A percentile compares a stretch with the other conserved stretches of the same genome.
Evolutionary conservation across 2,113 vertebrate genomes (phyloP).

Genomic region (Pogona vitticeps): DNA sequence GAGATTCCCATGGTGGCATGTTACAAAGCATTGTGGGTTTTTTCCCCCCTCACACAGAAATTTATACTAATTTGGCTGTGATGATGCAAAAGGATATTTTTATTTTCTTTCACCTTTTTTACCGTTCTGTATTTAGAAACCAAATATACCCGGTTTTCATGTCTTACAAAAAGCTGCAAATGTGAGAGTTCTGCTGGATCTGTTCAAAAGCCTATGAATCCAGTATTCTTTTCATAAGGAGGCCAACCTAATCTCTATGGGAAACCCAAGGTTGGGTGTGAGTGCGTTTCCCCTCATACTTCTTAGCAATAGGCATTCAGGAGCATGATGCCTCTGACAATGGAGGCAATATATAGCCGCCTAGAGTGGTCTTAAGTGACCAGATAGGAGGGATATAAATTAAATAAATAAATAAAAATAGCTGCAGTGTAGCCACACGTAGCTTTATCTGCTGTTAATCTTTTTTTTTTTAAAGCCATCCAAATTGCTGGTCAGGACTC

Average conservation of each 20-base stretch:
- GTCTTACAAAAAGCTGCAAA: background rate
- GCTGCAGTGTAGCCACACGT: background rate
- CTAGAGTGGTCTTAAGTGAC: too few species aligned
- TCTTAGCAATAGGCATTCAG: background rate
- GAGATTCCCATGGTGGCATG: background rate
- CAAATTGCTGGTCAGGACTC: background rate
- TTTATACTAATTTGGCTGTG: background rate
- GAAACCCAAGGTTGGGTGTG: too few species aligned
- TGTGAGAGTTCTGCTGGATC: too few species aligned
- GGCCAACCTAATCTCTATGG: background rate
- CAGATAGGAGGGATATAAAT: too few species aligned
- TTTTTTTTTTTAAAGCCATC: background rate
- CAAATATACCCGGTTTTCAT: background rate
- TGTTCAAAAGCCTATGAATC: background rate
- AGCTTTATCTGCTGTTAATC: background rate
- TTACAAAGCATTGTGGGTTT: background rate
- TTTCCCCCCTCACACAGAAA: background rate
- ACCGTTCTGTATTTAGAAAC: background rate
- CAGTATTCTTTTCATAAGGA: background rate
- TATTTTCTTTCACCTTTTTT: background rate
- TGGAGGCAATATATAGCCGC: too few species aligned
- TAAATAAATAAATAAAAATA: too few species aligned
- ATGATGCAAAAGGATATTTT: background rate
- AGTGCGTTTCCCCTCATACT: background rate
- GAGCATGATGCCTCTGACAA: background rate